A percentile compares a stretch with the other conserved stretches of the same genome.
Evolutionary conservation across 1,140 invertebrate genomes (phyloP).

Genomic region (Euwallacea fornicatus): DNA sequence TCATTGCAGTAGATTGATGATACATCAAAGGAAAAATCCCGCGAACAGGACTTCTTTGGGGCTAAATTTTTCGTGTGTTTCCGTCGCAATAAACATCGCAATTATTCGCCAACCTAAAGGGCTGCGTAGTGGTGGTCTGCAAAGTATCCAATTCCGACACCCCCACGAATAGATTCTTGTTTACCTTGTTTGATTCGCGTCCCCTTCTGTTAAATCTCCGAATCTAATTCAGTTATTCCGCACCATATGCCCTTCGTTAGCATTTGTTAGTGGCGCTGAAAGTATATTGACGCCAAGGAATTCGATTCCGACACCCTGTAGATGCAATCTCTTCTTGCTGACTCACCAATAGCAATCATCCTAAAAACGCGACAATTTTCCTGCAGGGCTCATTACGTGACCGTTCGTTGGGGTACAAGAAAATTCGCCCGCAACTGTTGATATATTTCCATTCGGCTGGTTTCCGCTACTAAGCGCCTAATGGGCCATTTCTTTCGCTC

Average conservation of each 20-base stretch:
- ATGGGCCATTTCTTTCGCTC: conserved; percentile 51
- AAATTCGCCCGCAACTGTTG: conserved; percentile 29
- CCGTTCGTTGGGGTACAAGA: conserved; percentile 7
- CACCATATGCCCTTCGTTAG: conserved; percentile 25
- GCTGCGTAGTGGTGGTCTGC: conserved; percentile 1
- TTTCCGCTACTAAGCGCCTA: conserved; percentile 46
- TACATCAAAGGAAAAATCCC: conserved; percentile 15
- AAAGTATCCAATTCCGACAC: conserved; percentile 4
- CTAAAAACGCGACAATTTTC: conserved; percentile 27
- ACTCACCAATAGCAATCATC: neutral
- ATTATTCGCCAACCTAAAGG: too few relatives aligned
- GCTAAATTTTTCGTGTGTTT: too few relatives aligned
- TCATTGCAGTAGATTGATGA: conserved; percentile 13
- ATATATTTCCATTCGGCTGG: conserved; percentile 46
- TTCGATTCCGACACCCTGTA: neutral
- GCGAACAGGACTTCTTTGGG: too few relatives aligned
- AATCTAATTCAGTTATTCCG: conserved; percentile 21
- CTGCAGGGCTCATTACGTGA: conserved; percentile 29
- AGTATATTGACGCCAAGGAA: neutral
- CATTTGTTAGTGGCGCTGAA: conserved; percentile 3
- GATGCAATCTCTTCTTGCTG: neutral
- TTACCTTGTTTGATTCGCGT: conserved; percentile 28
- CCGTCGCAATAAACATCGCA: too few relatives aligned
- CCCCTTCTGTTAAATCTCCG: conserved; percentile 27
- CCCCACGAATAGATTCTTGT: conserved; percentile 10